Evolutionary conservation across 1,140 invertebrate species (phyloP), one percentile per base, ranked within the genome.

Genomic region (Antheraea mylitta): DNA sequence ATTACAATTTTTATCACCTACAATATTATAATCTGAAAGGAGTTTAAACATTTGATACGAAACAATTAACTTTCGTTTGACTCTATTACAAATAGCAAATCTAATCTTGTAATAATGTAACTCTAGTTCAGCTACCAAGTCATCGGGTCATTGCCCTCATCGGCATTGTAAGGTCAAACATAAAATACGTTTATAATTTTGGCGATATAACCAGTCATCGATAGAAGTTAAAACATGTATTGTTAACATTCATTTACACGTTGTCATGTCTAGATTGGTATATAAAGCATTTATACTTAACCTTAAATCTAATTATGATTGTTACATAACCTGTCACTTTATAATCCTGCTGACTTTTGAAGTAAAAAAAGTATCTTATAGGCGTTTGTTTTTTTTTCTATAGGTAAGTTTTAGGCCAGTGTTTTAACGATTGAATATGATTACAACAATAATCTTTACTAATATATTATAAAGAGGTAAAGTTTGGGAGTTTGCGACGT

Each of bases 81-180:
- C 11, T 6, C 45, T 2, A 53, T 13, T 53, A 53, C 38, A 53
- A 53, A 53, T 53, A 53, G 45, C 45, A 53, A 63, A 63, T 37
- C 19, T 37, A 63, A 22, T 63, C 22, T 30, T 37, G 30, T 0
- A 22, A 30, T 30, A 30, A n/a, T n/a, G 37, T 63, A 63, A 13
- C 11, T 10, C 45, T 53, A 53, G 45, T 63, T 63, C 6, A 37
- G 30, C 18, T 63, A 37, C 61, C n/a, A 63, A 37, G 22, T 63
- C 61, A 36, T 37, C 22, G 22, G 61, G 61, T 63, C 61, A 63
- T 37, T 63, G 61, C 37, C 19, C 61, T 36, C 61, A 36, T n/a
- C 30, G 30, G 22, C 61, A 63, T 63, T 36, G 61, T 63, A 63
- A 63, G 61, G 61, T 63, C 61, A 37, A 36, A 7, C 19, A 63